Evolutionary conservation across 2,888 invertebrate species (phyloP).

Genomic region (Melanchra persicariae): DNA sequence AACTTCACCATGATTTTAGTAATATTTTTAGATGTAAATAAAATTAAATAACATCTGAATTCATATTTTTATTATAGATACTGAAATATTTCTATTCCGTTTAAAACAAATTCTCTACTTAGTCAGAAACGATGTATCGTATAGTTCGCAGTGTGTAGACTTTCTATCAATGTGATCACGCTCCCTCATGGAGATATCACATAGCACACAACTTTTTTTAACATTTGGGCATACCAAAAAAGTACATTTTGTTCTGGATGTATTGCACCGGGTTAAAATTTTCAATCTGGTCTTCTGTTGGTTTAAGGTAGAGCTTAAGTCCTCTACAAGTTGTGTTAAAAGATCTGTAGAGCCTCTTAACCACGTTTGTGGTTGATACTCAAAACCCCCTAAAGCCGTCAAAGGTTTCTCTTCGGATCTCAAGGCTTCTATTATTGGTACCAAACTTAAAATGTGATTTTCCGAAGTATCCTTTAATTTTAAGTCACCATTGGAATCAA

Average conservation of each 20-base stretch:
- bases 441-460: slow-evolving; percentile 61
- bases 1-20: slow-evolving; percentile 70
- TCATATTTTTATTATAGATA: not conserved
- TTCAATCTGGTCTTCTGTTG: slow-evolving; percentile 64
- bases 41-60: slow-evolving; percentile 5
- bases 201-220: slow-evolving; percentile 75
- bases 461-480: slow-evolving; percentile 54
- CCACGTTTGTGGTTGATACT: not conserved
- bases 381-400: not conserved
- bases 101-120: slow-evolving; percentile 32
- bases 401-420: not conserved
- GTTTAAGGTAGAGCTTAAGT: not conserved
- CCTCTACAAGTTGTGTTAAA: not conserved
- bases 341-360: not conserved
- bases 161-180: slow-evolving; percentile 30
- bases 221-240: slow-evolving; percentile 79
- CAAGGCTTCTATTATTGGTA: slow-evolving; percentile 46
- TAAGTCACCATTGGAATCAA: slow-evolving; percentile 71
- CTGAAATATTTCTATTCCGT: not conserved
- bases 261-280: slow-evolving; percentile 76
- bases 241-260: slow-evolving; percentile 71
- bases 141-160: slow-evolving; percentile 70
- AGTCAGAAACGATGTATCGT: slow-evolving; percentile 36
- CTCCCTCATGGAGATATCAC: slow-evolving; percentile 71
- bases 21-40: not conserved